Conservation (phyloP, 2,888 invertebrate species). For the Eupithecia subumbrata region DNA sequence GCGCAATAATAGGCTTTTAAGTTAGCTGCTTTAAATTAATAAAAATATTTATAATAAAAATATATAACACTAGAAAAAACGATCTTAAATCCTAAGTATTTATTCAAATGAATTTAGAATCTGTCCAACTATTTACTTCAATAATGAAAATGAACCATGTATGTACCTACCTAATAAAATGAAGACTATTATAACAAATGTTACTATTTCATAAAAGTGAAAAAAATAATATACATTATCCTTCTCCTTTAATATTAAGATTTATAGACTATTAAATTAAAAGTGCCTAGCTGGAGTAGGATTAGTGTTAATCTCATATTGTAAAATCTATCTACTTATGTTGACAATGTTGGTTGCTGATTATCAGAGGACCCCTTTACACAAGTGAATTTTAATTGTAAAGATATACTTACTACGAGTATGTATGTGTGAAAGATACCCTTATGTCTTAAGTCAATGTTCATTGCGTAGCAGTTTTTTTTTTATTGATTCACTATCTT, state of each 20-base stretch:
- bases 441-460: background rate
- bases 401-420: background rate
- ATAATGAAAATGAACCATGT: constrained; percentile 14
- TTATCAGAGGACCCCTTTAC: background rate
- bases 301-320: constrained; percentile 27
- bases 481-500: background rate
- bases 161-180: constrained; percentile 14
- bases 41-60: constrained; percentile 36
- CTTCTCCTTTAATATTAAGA: constrained; percentile 32
- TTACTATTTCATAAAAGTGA: constrained; percentile 31
- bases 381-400: background rate
- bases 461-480: background rate
- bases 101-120: constrained; percentile 37
- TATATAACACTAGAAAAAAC: background rate
- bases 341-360: background rate
- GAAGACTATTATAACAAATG: constrained; percentile 23
- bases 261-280: constrained; percentile 54
- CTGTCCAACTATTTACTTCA: constrained; percentile 44
- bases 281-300: constrained; percentile 67
- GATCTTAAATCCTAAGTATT: constrained; percentile 21
- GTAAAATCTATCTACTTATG: background rate
- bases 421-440: background rate
- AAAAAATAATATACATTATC: constrained; percentile 32
- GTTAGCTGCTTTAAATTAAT: constrained; percentile 31
- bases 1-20: constrained; percentile 38